These are phyloP conservation scores for Neogobius melanostomus DNA, from an alignment of 2,113 vertebrate genomes.

Conservation along the genomic window DNA sequence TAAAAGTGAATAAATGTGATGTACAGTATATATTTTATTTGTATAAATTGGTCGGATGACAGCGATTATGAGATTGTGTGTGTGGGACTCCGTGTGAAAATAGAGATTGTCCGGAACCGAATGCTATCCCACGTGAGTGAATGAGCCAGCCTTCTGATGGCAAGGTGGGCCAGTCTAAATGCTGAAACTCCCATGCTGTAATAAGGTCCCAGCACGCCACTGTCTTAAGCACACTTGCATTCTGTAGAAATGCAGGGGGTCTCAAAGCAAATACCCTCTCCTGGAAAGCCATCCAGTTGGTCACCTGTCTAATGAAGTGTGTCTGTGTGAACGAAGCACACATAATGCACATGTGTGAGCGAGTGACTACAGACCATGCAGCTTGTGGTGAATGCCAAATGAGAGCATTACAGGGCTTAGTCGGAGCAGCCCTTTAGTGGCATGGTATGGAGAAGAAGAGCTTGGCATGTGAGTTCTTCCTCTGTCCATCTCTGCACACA, in stretches of 20 bases:
- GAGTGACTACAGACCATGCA: slow-evolving; percentile 52
- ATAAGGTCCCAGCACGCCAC: too few relatives aligned
- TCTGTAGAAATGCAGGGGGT: slow-evolving; percentile 34
- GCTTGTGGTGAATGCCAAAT: slow-evolving; percentile 73
- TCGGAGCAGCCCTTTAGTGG: slow-evolving; percentile 69
- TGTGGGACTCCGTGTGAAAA: too few relatives aligned
- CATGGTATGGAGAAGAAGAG: slow-evolving; percentile 60
- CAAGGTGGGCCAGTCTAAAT: too few relatives aligned
- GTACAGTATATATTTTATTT: too few relatives aligned
- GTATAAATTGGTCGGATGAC: too few relatives aligned
- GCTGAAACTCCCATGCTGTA: too few relatives aligned
- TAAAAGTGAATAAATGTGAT: too few relatives aligned
- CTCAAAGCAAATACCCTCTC: slow-evolving; percentile 43
- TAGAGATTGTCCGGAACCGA: too few relatives aligned
- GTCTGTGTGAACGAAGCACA: slow-evolving; percentile 25
- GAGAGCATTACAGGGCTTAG: slow-evolving; percentile 76
- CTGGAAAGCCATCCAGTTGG: slow-evolving; percentile 72
- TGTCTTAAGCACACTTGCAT: slow-evolving; percentile 3
- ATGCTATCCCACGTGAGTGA: too few relatives aligned
- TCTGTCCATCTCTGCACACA: slow-evolving; percentile 19
- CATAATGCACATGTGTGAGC: slow-evolving; percentile 21
- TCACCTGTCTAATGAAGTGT: slow-evolving; percentile 59
- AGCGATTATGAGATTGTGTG: too few relatives aligned
- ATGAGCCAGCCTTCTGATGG: too few relatives aligned
- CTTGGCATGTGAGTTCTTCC: slow-evolving; percentile 44